Conservation (phyloP, 2,797 vertebrate genomes). For the Petrocephalus sullivani region DNA sequence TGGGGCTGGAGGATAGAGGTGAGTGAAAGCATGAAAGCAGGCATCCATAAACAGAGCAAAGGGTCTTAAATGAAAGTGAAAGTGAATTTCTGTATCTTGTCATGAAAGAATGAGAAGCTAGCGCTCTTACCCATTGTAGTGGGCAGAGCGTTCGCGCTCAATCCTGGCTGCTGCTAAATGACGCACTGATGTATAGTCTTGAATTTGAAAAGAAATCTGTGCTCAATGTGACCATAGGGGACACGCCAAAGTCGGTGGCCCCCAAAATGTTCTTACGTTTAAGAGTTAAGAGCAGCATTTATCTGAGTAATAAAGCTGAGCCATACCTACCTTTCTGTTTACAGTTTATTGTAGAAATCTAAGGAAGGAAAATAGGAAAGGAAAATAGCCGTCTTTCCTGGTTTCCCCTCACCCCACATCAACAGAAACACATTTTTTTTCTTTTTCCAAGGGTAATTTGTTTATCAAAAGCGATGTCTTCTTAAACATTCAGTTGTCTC, state of each 20-base stretch:
- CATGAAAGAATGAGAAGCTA: constrained; percentile 78
- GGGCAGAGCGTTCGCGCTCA: constrained; percentile 69
- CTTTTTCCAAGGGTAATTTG: constrained; percentile 49
- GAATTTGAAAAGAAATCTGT: constrained; percentile 76
- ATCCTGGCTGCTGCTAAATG: constrained; percentile 66
- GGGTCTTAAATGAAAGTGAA: constrained; percentile 79
- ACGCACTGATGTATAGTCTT: constrained; percentile 74
- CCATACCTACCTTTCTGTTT: neutral
- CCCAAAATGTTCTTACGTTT: constrained; percentile 62
- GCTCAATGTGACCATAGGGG: constrained; percentile 70
- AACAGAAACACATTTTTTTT: constrained; percentile 16
- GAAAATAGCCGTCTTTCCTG: neutral
- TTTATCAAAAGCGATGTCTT: constrained; percentile 57
- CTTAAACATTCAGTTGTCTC: constrained; percentile 69
- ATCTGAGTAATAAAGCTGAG: constrained; percentile 35
- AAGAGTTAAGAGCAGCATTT: constrained; percentile 67
- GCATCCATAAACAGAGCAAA: constrained; percentile 73
- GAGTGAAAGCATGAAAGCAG: constrained; percentile 80
- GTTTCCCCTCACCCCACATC: no score
- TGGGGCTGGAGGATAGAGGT: constrained; percentile 62
- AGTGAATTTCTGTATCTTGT: constrained; percentile 85
- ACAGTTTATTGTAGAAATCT: neutral
- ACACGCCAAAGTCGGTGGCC: constrained; percentile 64
- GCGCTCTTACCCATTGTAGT: constrained; percentile 73
- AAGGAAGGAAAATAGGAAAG: neutral